Conservation (phyloP, 2,888 invertebrate genomes). For the Netelia virgata region DNA sequence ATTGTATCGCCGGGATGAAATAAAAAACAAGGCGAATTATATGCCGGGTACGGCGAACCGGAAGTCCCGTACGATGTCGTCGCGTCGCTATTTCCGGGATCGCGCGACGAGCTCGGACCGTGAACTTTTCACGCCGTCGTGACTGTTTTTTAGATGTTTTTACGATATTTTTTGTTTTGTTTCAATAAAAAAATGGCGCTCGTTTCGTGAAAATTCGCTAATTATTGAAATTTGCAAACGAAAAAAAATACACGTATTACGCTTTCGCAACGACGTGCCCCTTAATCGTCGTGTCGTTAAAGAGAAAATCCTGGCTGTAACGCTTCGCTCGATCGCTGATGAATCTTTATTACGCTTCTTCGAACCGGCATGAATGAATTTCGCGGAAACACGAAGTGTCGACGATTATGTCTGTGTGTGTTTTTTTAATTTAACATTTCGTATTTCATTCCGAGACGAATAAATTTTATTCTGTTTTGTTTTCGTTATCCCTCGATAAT, state of each 20-base stretch:
- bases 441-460: no score
- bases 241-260: not conserved
- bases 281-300: constrained; percentile 23
- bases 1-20: constrained; percentile 13
- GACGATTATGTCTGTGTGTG: no score
- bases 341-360: not conserved
- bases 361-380: not conserved
- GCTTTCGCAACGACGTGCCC: not conserved
- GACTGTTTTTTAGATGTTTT: constrained; percentile 39
- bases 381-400: not conserved
- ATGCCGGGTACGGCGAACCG: not conserved
- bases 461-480: no score
- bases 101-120: not conserved
- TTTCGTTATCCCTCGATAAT: no score
- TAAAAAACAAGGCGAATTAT: constrained; percentile 12
- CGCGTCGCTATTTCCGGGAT: not conserved
- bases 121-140: constrained; percentile 35
- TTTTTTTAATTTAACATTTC: not conserved
- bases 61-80: not conserved
- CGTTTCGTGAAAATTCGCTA: not conserved
- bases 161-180: not conserved
- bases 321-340: not conserved
- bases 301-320: constrained; percentile 37
- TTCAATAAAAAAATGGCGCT: not conserved
- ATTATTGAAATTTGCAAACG: not conserved